Evolutionary conservation across 1,140 invertebrate species (phyloP).

Genomic region (Diprion similis): DNA sequence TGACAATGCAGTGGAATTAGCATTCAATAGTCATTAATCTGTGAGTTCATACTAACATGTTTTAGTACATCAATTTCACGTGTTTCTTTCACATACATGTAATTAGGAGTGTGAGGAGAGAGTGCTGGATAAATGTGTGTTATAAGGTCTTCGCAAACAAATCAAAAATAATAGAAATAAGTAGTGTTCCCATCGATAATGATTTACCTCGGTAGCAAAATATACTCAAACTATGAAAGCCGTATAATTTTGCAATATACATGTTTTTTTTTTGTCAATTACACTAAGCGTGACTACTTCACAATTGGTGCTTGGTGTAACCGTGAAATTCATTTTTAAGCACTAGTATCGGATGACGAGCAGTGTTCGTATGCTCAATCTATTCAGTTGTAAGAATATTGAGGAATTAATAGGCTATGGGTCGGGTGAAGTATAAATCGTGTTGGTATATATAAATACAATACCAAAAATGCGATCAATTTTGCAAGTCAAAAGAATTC

Average conservation of each 20-base stretch:
- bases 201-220: neutral
- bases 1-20: neutral
- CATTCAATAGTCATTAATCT: no score
- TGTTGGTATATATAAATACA: no score
- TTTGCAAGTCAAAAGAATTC: neutral
- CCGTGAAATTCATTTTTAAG: no score
- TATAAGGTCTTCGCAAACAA: conserved; percentile 3
- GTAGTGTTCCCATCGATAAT: neutral
- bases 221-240: neutral
- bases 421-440: no score
- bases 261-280: no score
- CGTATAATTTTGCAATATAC: neutral
- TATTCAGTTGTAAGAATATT: no score
- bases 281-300: no score
- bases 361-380: no score
- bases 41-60: no score
- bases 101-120: neutral
- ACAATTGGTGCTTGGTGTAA: no score
- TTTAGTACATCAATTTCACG: neutral
- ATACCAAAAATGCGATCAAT: neutral
- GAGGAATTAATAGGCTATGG: no score
- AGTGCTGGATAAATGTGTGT: neutral
- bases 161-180: neutral
- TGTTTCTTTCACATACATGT: neutral
- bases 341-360: no score